phyloP scores from a whole-genome alignment of 1,140 invertebrate genomes.

The Drosophila novamexicana region DNA sequence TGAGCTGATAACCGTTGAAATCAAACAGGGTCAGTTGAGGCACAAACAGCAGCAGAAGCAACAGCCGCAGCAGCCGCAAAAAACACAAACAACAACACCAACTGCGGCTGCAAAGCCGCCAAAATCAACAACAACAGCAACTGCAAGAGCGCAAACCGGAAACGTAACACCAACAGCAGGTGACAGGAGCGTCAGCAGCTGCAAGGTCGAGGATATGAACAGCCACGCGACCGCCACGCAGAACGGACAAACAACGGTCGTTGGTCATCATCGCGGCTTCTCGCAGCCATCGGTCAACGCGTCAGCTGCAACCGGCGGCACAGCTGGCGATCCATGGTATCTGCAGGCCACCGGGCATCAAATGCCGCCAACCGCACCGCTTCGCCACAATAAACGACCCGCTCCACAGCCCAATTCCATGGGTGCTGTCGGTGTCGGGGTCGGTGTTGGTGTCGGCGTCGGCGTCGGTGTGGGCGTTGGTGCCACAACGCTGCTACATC shows the following conservation, averaged over 20 bases:
- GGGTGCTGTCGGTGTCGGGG: slow-evolving; percentile 29
- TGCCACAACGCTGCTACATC: slow-evolving; percentile 47
- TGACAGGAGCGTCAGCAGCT: slow-evolving; percentile 26
- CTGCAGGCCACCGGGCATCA: slow-evolving; percentile 83
- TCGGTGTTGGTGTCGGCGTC: slow-evolving; percentile 32
- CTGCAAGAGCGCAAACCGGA: slow-evolving; percentile 12
- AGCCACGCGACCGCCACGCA: slow-evolving; percentile 83
- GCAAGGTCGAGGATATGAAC: slow-evolving; percentile 73
- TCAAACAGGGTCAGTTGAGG: slow-evolving; percentile 61
- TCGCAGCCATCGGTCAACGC: slow-evolving; percentile 80
- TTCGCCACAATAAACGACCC: slow-evolving; percentile 83
- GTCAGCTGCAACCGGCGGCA: slow-evolving; percentile 54
- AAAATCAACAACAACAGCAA: slow-evolving; percentile 14
- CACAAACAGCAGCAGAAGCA: slow-evolving; percentile 19
- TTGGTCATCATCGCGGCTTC: slow-evolving; percentile 84
- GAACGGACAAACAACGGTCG: slow-evolving; percentile 83
- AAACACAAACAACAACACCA: slow-evolving; percentile 6
- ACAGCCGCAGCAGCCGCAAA: slow-evolving; percentile 8
- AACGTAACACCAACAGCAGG: slow-evolving; percentile 26
- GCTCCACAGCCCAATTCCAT: slow-evolving; percentile 78
- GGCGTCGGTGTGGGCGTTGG: slow-evolving; percentile 33
- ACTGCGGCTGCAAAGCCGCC: slow-evolving; percentile 22
- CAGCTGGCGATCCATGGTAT: slow-evolving; percentile 84
- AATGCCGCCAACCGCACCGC: slow-evolving; percentile 82
- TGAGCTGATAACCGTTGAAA: slow-evolving; percentile 67